Evolutionary conservation across 2,888 invertebrate genomes (phyloP).

Genomic region (Mimachlamys varia): DNA sequence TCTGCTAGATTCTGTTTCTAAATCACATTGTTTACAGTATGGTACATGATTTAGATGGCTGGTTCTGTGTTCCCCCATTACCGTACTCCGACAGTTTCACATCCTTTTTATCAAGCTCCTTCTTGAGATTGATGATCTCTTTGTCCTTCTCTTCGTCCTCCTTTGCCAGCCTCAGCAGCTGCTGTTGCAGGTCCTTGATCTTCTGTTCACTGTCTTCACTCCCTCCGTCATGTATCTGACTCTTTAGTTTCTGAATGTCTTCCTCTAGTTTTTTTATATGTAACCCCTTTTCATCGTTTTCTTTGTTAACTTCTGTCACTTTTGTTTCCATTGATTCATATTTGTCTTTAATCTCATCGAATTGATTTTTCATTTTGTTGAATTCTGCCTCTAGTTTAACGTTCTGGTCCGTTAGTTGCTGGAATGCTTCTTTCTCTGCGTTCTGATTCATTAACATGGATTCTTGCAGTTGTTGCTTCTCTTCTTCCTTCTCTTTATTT

Average conservation of each 20-base stretch:
- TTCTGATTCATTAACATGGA: slow-evolving; percentile 62
- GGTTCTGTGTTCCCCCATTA: neutral
- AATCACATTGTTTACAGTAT: neutral
- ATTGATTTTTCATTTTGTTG: slow-evolving; percentile 44
- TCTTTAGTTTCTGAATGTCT: slow-evolving; percentile 58
- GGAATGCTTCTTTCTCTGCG: slow-evolving; percentile 62
- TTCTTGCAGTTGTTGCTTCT: slow-evolving; percentile 40
- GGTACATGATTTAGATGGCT: slow-evolving; percentile 18
- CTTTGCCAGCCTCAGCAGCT: slow-evolving; percentile 62
- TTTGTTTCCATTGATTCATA: slow-evolving; percentile 54
- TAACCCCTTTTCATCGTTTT: slow-evolving; percentile 59
- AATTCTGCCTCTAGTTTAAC: slow-evolving; percentile 51
- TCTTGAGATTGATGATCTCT: slow-evolving; percentile 60
- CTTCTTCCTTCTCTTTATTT: neutral
- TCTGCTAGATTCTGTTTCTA: neutral
- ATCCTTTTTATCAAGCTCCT: slow-evolving; percentile 62
- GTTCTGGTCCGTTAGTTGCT: slow-evolving; percentile 58
- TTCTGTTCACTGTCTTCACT: slow-evolving; percentile 56
- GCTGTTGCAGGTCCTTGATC: slow-evolving; percentile 63
- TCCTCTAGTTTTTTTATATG: slow-evolving; percentile 55
- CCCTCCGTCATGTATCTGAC: slow-evolving; percentile 40
- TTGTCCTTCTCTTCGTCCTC: slow-evolving; percentile 67
- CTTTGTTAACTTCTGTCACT: slow-evolving; percentile 56
- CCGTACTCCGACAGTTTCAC: slow-evolving; percentile 50
- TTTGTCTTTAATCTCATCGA: slow-evolving; percentile 46